phyloP scores from a whole-genome alignment of 2,888 invertebrate genomes.

The Salticus scenicus region DNA sequence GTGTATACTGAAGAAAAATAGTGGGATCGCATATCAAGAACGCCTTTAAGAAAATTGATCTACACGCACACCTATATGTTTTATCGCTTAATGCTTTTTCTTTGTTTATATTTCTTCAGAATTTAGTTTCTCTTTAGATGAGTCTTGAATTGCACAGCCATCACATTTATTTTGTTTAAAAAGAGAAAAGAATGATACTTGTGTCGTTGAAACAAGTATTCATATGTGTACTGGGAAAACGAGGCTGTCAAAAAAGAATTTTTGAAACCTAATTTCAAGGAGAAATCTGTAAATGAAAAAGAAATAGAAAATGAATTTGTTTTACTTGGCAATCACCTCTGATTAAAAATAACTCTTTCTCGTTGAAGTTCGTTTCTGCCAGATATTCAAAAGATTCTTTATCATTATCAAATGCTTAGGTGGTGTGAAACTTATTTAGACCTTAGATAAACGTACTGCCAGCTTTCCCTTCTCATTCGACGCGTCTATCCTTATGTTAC shows the following conservation, averaged over 20 bases:
- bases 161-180: background rate
- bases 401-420: slow-evolving; percentile 33
- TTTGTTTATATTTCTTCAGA: no score
- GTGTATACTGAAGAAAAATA: no score
- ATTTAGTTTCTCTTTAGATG: no score
- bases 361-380: background rate
- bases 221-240: no score
- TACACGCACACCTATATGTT: no score
- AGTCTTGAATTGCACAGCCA: no score
- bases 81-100: no score
- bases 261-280: background rate
- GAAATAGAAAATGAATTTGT: background rate
- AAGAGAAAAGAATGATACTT: no score
- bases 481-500: background rate
- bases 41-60: no score
- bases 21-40: no score
- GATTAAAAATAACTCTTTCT: slow-evolving; percentile 15
- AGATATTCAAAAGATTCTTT: slow-evolving; percentile 41
- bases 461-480: background rate
- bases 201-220: no score
- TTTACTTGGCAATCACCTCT: slow-evolving; percentile 16
- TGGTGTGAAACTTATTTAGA: slow-evolving; percentile 31
- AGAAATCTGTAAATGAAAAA: background rate
- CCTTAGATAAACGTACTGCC: slow-evolving; percentile 10
- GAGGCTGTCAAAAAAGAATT: background rate